phyloP scores from a whole-genome alignment of 1,140 invertebrate genomes.

The Danaus plexippus region DNA sequence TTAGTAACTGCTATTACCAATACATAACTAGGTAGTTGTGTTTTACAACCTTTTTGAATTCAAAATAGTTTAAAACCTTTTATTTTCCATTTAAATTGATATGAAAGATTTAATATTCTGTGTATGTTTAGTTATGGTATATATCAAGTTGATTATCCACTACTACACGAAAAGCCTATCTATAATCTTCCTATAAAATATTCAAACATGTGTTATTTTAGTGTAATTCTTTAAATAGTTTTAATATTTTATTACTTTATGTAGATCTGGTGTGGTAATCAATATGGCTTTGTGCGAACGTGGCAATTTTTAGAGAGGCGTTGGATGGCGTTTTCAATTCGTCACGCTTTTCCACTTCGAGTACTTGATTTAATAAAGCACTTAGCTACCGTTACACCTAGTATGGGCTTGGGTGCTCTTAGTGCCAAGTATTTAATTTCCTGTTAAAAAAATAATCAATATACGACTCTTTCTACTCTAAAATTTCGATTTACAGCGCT shows the following conservation, averaged over 20 bases:
- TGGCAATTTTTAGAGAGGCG: constrained; percentile 50
- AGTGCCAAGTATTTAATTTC: constrained; percentile 32
- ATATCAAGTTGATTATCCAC: no score
- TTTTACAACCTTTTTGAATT: no score
- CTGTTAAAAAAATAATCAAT: neutral
- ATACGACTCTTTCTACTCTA: neutral
- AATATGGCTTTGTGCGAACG: constrained; percentile 49
- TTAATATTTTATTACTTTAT: constrained; percentile 1
- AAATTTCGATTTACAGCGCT: constrained; percentile 28
- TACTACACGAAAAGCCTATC: no score
- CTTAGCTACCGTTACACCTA: constrained; percentile 31
- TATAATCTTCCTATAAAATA: no score
- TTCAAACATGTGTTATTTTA: no score
- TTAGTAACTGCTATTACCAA: no score
- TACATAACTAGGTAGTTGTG: no score
- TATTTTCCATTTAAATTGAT: no score
- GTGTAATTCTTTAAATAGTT: no score
- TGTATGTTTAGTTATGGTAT: constrained; percentile 1
- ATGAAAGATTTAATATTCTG: no score
- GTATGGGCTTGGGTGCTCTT: constrained; percentile 28
- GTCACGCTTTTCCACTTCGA: constrained; percentile 43
- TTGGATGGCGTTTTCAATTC: constrained; percentile 52
- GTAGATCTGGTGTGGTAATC: constrained; percentile 46
- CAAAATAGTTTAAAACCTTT: no score
- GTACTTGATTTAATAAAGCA: constrained; percentile 35